Percentiles rank a stretch among this genome's conserved stretches.
Conservation (phyloP, 2,113 vertebrate species). For the Alces alces region DNA sequence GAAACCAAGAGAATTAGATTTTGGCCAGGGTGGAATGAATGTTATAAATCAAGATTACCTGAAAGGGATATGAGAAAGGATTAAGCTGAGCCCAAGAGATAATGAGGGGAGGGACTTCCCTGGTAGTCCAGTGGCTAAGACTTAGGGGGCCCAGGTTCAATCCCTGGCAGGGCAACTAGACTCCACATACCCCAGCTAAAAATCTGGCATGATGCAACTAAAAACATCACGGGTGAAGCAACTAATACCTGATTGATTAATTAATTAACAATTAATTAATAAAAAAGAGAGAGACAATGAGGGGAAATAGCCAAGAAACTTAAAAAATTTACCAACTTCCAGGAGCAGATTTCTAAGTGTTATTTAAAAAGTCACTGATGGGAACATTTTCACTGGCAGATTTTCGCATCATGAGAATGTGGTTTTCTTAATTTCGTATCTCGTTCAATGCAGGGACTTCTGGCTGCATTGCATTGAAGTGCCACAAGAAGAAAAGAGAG, state of each 20-base stretch:
- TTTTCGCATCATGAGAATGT: background rate
- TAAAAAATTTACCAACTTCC: background rate
- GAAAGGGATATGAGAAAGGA: background rate
- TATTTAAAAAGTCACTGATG: background rate
- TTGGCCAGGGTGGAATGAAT: background rate
- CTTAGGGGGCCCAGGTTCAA: background rate
- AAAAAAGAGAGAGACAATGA: background rate
- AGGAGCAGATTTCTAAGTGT: background rate
- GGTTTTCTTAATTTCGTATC: background rate
- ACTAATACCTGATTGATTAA: background rate
- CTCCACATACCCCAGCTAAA: background rate
- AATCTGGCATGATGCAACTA: background rate
- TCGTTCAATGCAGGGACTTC: background rate
- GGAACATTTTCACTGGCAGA: background rate
- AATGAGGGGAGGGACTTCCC: background rate
- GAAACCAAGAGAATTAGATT: constrained; percentile 28
- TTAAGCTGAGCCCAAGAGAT: background rate
- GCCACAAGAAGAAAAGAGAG: background rate
- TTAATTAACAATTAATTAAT: background rate
- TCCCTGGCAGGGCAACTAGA: background rate
- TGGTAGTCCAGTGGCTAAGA: background rate
- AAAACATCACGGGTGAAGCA: background rate
- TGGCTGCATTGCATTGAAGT: background rate
- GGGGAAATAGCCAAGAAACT: background rate
- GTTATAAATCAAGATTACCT: constrained; percentile 18